A percentile compares a stretch with the other conserved stretches of the same genome.
phyloP scores from a whole-genome alignment of 2,888 invertebrate genomes.

The Baccha elongata region DNA sequence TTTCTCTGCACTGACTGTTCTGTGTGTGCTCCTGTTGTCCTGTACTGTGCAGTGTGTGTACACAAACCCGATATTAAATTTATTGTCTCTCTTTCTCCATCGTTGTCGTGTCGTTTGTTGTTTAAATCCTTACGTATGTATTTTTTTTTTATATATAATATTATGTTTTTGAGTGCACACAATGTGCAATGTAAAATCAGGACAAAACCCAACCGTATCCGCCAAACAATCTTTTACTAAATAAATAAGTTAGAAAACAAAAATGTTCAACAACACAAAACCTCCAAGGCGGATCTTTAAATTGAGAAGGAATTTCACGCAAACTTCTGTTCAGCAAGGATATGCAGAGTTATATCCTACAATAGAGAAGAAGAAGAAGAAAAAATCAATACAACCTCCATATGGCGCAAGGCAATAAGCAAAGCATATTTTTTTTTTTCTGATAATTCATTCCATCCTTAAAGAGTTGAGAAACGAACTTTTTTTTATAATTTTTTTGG shows the following conservation, averaged over 20 bases:
- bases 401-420: conserved; percentile 64
- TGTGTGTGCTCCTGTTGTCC: background rate
- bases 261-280: conserved; percentile 9
- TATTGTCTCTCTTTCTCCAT: conserved; percentile 67
- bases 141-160: background rate
- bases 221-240: conserved; percentile 38
- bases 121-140: background rate
- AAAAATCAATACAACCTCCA: conserved; percentile 65
- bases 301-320: conserved; percentile 59
- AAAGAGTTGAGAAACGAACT: conserved; percentile 27
- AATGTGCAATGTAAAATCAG: conserved; percentile 66
- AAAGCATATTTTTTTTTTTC: conserved; percentile 12
- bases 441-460: conserved; percentile 12
- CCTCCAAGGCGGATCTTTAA: conserved; percentile 63
- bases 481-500: conserved; percentile 2
- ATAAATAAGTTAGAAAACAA: conserved; percentile 28
- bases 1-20: conserved; percentile 29
- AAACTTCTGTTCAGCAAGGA: conserved; percentile 58
- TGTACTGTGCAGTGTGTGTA: conserved; percentile 7
- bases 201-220: conserved; percentile 56
- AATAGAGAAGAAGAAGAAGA: background rate
- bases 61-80: conserved; percentile 54
- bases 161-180: conserved; percentile 35
- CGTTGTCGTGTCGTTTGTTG: conserved; percentile 1
- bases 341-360: background rate